phyloP scores from a whole-genome alignment of 2,113 vertebrate genomes.

The Dermatemys mawii region DNA sequence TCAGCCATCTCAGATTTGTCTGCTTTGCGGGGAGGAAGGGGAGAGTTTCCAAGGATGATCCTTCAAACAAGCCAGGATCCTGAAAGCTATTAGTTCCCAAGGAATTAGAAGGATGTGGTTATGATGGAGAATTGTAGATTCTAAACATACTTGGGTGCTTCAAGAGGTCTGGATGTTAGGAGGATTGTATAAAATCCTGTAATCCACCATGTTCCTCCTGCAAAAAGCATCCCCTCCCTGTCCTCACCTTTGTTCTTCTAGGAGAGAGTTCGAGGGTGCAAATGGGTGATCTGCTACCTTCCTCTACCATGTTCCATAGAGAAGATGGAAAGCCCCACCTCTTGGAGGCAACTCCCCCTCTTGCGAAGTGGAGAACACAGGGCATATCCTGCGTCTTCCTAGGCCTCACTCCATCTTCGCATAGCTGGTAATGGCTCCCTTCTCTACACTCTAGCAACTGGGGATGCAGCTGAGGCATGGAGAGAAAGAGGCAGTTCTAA shows the following conservation, averaged over 20 bases:
- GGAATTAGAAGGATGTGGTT: neutral
- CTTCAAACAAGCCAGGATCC: neutral
- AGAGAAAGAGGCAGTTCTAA: neutral
- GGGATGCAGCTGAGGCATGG: neutral
- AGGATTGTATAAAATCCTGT: no score
- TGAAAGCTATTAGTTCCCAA: neutral
- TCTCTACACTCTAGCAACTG: neutral
- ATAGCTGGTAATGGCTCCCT: neutral
- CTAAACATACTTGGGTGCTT: neutral
- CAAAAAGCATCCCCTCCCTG: neutral
- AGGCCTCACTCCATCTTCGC: neutral
- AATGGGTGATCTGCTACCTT: neutral
- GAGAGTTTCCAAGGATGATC: neutral
- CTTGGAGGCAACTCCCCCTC: neutral
- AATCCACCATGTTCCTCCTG: neutral
- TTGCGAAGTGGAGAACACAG: neutral
- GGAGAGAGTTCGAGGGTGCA: neutral
- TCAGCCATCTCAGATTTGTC: neutral
- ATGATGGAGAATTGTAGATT: neutral
- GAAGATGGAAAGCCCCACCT: neutral
- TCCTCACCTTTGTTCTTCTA: neutral
- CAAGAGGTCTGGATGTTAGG: neutral
- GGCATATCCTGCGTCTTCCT: neutral
- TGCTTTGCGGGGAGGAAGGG: neutral
- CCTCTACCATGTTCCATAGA: neutral